phyloP scores from a whole-genome alignment of 1,140 invertebrate species.

The Physella acuta region DNA sequence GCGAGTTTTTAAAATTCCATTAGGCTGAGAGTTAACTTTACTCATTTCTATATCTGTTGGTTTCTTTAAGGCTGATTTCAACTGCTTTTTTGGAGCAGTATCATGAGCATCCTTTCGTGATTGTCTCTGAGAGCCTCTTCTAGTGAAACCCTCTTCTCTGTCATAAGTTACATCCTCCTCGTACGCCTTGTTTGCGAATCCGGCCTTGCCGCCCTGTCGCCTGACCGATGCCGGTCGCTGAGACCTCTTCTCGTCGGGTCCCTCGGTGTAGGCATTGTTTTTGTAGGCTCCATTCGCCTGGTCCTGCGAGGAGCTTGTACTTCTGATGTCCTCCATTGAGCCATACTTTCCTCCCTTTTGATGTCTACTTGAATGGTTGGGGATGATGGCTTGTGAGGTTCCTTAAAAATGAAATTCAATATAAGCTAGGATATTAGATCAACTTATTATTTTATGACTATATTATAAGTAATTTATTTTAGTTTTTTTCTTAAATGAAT shows the following conservation, averaged over 20 bases:
- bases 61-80: conserved; percentile 23
- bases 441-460: too few species aligned
- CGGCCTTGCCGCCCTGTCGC: not conserved
- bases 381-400: conserved; percentile 23
- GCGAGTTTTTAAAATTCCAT: conserved; percentile 23
- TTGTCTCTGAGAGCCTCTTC: not conserved
- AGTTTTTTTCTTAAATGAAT: too few species aligned
- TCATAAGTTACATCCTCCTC: conserved; percentile 3
- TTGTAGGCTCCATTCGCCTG: conserved; percentile 14
- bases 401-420: too few species aligned
- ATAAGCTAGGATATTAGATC: too few species aligned
- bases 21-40: conserved; percentile 11
- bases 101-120: conserved; percentile 11
- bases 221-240: conserved; percentile 17
- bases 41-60: conserved; percentile 15
- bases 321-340: conserved; percentile 30
- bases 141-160: not conserved
- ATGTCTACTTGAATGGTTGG: conserved; percentile 11
- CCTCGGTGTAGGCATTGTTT: conserved; percentile 15
- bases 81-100: not conserved
- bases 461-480: too few species aligned
- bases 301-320: conserved; percentile 22
- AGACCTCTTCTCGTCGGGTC: conserved; percentile 23
- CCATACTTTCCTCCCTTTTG: conserved; percentile 23
- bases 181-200: conserved; percentile 4